These are phyloP conservation scores for Sardinella longiceps DNA, from an alignment of 2,797 vertebrate species.

Conservation along the genomic window DNA sequence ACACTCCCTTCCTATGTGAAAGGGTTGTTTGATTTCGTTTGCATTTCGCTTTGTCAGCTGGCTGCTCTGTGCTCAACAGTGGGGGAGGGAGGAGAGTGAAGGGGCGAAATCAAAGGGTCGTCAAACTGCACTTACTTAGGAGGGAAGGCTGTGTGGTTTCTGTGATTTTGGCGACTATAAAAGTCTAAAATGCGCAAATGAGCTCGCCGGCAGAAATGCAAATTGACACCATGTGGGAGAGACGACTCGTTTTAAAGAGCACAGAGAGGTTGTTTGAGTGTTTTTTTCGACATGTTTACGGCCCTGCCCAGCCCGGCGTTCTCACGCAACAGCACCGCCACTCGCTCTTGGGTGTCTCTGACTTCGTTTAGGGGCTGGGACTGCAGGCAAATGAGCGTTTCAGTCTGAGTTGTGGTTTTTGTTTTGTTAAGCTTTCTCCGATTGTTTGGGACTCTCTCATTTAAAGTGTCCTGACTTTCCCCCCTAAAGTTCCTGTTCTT, in stretches of 20 bases:
- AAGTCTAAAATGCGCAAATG: slow-evolving; percentile 74
- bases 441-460: slow-evolving; percentile 4
- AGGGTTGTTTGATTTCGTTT: neutral
- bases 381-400: neutral
- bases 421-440: neutral
- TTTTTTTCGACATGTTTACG: slow-evolving; percentile 67
- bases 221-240: slow-evolving; percentile 80
- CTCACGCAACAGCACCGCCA: slow-evolving; percentile 67
- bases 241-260: slow-evolving; percentile 73
- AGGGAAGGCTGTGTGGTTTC: slow-evolving; percentile 65
- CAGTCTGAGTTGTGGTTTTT: neutral
- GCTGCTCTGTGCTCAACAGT: neutral
- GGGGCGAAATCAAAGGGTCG: slow-evolving; percentile 55
- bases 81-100: slow-evolving; percentile 60
- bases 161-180: slow-evolving; percentile 69
- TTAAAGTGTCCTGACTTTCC: neutral
- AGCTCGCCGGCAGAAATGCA: slow-evolving; percentile 74
- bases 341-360: slow-evolving; percentile 48
- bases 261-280: slow-evolving; percentile 68
- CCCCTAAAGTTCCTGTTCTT: neutral
- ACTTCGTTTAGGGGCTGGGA: neutral
- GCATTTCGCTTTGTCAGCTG: slow-evolving; percentile 5
- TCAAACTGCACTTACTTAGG: slow-evolving; percentile 59
- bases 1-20: neutral
- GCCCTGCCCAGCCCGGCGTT: slow-evolving; percentile 58